phyloP scores from a whole-genome alignment of 2,797 vertebrate genomes.

The Harpagifer antarcticus region DNA sequence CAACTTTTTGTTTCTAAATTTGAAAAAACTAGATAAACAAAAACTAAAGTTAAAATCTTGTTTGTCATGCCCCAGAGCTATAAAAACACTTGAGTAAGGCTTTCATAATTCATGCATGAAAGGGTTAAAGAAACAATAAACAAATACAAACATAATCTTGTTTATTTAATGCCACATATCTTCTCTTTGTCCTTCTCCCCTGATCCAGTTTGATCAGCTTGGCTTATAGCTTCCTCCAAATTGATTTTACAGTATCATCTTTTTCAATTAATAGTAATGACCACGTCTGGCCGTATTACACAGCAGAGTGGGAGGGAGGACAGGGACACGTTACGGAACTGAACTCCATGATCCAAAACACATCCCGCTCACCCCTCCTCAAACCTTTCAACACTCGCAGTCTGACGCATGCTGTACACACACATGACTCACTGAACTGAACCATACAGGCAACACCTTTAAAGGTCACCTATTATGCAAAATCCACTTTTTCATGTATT shows the following conservation, averaged over 20 bases:
- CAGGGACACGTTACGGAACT: not conserved
- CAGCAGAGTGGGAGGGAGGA: slow-evolving; percentile 1
- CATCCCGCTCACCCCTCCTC: not conserved
- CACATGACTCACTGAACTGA: slow-evolving; percentile 5
- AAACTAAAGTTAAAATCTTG: no score
- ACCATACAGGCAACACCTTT: not conserved
- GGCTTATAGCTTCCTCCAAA: slow-evolving; percentile 15
- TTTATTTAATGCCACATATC: not conserved
- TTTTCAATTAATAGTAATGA: slow-evolving; percentile 49
- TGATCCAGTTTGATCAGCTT: slow-evolving; percentile 2
- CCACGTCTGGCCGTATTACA: slow-evolving; percentile 35
- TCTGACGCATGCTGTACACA: slow-evolving; percentile 12
- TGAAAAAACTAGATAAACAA: no score
- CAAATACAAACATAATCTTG: not conserved
- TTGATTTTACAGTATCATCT: slow-evolving; percentile 36
- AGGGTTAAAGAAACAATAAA: not conserved
- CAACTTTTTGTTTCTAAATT: no score
- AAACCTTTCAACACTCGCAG: slow-evolving; percentile 13
- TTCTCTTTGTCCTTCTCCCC: slow-evolving; percentile 24
- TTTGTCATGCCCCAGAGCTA: no score
- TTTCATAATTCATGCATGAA: no score
- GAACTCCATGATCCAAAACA: slow-evolving; percentile 18
- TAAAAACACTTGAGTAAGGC: no score
- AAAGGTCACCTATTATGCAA: no score
- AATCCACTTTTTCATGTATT: no score